Evolutionary conservation across 2,888 invertebrate species (phyloP).

Genomic region (Eupelmus urozonus): DNA sequence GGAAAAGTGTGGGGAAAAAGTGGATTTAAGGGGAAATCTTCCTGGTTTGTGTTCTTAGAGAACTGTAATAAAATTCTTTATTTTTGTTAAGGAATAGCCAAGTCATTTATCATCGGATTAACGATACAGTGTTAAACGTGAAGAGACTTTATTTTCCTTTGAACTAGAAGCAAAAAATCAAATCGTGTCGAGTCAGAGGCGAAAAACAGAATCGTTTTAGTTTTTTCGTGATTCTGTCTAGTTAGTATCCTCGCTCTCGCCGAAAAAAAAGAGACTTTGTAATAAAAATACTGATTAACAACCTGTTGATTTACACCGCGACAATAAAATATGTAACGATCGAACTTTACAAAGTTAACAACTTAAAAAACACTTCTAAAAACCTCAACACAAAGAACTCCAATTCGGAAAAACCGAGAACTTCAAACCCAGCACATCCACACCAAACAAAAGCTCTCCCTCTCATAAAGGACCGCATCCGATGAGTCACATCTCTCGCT

Average conservation of each 20-base stretch:
- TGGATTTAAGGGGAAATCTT: not conserved
- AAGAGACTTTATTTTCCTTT: not conserved
- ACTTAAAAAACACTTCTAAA: too few relatives aligned
- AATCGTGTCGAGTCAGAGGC: not conserved
- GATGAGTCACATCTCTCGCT: conserved; percentile 47
- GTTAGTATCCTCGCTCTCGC: too few relatives aligned
- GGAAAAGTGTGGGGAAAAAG: not conserved
- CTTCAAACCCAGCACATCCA: not conserved
- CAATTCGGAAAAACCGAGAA: not conserved
- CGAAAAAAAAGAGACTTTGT: too few relatives aligned
- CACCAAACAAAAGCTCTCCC: conserved; percentile 28
- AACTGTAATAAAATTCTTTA: not conserved
- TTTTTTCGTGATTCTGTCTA: not conserved
- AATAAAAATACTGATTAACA: too few relatives aligned
- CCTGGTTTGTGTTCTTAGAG: not conserved
- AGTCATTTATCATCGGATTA: not conserved
- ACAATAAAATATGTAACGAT: too few relatives aligned
- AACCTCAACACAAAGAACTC: too few relatives aligned
- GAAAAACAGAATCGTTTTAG: not conserved
- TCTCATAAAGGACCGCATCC: not conserved
- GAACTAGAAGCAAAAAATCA: not conserved
- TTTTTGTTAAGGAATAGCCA: not conserved
- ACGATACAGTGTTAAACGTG: conserved; percentile 8
- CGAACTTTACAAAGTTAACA: too few relatives aligned
- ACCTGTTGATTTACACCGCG: too few relatives aligned